Evolutionary conservation across 1,140 invertebrate species (phyloP).

Genomic region (Lutraria rhynchaena): DNA sequence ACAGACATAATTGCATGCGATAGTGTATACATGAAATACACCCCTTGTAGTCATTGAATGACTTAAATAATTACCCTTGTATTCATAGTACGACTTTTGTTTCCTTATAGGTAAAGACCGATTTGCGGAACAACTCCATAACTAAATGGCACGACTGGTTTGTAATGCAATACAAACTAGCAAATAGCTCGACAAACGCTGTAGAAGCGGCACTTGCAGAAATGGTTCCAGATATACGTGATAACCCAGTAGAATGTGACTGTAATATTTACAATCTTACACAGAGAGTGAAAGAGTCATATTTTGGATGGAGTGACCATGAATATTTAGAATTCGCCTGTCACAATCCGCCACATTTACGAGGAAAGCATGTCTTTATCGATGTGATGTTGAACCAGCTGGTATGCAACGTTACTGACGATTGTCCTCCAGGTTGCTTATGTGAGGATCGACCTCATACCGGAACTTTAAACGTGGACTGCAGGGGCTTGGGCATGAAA

Average conservation of each 20-base stretch:
- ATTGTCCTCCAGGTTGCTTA: constrained; percentile 61
- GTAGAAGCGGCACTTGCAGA: constrained; percentile 46
- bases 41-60: too few relatives aligned
- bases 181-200: background rate
- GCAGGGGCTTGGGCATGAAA: constrained; percentile 38
- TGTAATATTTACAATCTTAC: constrained; percentile 60
- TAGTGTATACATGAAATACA: too few relatives aligned
- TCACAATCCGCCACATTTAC: constrained; percentile 44
- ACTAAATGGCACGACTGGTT: constrained; percentile 31
- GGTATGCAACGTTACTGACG: constrained; percentile 60
- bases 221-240: constrained; percentile 46
- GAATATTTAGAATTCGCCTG: constrained; percentile 42
- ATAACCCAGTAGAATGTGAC: constrained; percentile 61
- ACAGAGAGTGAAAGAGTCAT: constrained; percentile 42
- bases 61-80: too few relatives aligned
- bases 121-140: constrained; percentile 31
- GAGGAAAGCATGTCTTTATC: constrained; percentile 54
- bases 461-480: constrained; percentile 56
- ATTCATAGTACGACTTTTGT: background rate
- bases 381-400: constrained; percentile 55
- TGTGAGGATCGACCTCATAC: constrained; percentile 62
- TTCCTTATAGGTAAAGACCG: constrained; percentile 13
- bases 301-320: constrained; percentile 47
- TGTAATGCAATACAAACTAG: constrained; percentile 37
- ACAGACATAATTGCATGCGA: too few relatives aligned